These are phyloP conservation scores for Aphidius gifuensis DNA, from an alignment of 1,140 invertebrate genomes.

Conservation along the genomic window DNA sequence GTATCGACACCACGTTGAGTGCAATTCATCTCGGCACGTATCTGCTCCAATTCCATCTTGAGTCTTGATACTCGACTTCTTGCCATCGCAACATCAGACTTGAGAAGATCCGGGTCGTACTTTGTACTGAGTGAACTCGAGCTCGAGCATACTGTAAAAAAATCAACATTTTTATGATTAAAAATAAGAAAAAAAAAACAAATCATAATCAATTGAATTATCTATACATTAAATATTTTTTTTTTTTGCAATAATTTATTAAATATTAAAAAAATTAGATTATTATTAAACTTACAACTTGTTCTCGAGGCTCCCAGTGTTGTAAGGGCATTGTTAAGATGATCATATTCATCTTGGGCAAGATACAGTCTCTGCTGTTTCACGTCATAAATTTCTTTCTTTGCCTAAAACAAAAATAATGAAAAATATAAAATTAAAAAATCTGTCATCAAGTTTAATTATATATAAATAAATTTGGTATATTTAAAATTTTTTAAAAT, in stretches of 20 bases:
- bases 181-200: slow-evolving; percentile 8
- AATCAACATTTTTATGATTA: slow-evolving; percentile 5
- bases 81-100: slow-evolving; percentile 87
- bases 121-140: slow-evolving; percentile 85
- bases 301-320: slow-evolving; percentile 79
- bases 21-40: slow-evolving; percentile 85
- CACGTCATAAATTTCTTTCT: slow-evolving; percentile 93
- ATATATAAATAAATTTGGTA: not conserved
- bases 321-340: slow-evolving; percentile 83
- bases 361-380: slow-evolving; percentile 89
- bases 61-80: slow-evolving; percentile 83
- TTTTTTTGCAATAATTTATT: not conserved
- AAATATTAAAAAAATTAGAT: slow-evolving; percentile 15
- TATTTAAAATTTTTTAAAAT: not conserved
- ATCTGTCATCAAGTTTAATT: not conserved
- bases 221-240: slow-evolving; percentile 15
- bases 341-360: slow-evolving; percentile 94
- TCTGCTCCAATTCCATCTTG: slow-evolving; percentile 87
- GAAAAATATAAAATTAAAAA: slow-evolving; percentile 15
- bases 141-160: slow-evolving; percentile 79
- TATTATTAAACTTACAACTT: slow-evolving; percentile 68
- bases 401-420: slow-evolving; percentile 70
- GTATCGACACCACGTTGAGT: slow-evolving; percentile 91
- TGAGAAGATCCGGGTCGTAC: slow-evolving; percentile 90
- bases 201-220: not conserved